A percentile compares a stretch with the other conserved stretches of the same genome.
phyloP scores from a whole-genome alignment of 2,113 vertebrate genomes.

The Cyanistes caeruleus region DNA sequence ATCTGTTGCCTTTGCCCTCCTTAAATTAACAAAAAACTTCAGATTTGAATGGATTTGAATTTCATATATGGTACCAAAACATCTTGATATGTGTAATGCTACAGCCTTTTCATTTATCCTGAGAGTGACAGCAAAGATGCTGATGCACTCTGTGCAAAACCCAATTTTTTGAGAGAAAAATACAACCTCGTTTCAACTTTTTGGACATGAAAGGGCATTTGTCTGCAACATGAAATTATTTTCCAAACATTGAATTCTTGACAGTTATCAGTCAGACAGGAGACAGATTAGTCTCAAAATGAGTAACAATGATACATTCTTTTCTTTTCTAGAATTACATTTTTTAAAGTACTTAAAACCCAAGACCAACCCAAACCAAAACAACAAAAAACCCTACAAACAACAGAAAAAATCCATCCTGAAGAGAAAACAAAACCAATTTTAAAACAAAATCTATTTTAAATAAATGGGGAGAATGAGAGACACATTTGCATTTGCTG shows the following conservation, averaged over 20 bases:
- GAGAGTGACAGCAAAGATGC: not conserved
- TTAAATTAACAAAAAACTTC: not conserved
- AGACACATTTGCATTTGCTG: rapidly evolving
- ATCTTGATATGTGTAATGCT: not conserved
- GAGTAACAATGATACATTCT: not conserved
- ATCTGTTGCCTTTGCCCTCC: not conserved
- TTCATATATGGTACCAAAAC: not conserved
- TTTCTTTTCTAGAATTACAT: not conserved
- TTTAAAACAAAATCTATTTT: not conserved
- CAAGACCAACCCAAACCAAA: not conserved
- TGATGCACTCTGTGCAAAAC: not conserved
- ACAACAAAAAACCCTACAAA: not conserved
- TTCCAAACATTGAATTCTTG: not conserved
- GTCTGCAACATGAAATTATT: not conserved
- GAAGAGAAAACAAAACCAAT: not conserved
- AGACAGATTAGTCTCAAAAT: not conserved
- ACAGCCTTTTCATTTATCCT: not conserved
- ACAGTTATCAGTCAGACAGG: not conserved
- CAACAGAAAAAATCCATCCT: not conserved
- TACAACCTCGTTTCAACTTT: not conserved
- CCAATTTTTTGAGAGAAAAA: not conserved
- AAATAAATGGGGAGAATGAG: not conserved
- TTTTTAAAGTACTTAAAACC: not conserved
- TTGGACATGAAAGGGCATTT: not conserved
- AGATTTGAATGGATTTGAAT: not conserved